Base-by-base conservation (phyloP, 2,797 vertebrate genomes). In the Galaxias olidus region DNA sequence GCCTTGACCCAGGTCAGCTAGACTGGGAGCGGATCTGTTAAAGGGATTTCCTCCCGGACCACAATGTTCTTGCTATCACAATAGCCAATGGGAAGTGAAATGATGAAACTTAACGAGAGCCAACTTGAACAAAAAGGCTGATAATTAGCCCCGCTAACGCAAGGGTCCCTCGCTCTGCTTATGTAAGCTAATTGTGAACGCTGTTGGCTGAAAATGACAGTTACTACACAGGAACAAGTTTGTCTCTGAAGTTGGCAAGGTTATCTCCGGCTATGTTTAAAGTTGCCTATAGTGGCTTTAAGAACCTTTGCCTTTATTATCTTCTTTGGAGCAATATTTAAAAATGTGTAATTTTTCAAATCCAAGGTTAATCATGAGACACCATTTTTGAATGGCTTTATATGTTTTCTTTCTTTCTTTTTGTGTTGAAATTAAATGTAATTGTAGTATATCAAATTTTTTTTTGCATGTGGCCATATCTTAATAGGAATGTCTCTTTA, bases 121-220 rank as follows among this genome's bases (percentile, higher is more conserved):
- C 50, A 30, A 54, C 40, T 71, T 55, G 11, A 71, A 73, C 83
- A 81, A 67, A 79, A 71, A 78, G 63, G 63, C 79, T 7, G 17
- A 43, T 81, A 79, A 83, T 84, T 75, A 73, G 47, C 0, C 9
- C 14, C 44, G 55, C 44, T 63, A 59, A 83, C 79, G 58, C 63
- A 46, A 7, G 13, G 77, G 66, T 69, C 50, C 49, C 46, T 80
- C 53, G 8, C 51, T 62, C 61, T 49, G 46, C 50, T 79, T 64
- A 59, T 17, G 59, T 64, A 76, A 73, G n/a, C 55, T 57, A n/a
- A 61, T 59, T 6, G 1, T 9, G 49, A 12, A 14, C 18, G 63
- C 61, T 17, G 49, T n/a, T 15, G 9, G 41, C 30, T 72, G 43
- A 66, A 2, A 58, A 75, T n/a, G n/a, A 20, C 44, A 79, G 64